Evolutionary conservation across 2,888 invertebrate species (phyloP), one percentile per base, ranked within the genome.

Genomic region (Agriopis leucophaearia): DNA sequence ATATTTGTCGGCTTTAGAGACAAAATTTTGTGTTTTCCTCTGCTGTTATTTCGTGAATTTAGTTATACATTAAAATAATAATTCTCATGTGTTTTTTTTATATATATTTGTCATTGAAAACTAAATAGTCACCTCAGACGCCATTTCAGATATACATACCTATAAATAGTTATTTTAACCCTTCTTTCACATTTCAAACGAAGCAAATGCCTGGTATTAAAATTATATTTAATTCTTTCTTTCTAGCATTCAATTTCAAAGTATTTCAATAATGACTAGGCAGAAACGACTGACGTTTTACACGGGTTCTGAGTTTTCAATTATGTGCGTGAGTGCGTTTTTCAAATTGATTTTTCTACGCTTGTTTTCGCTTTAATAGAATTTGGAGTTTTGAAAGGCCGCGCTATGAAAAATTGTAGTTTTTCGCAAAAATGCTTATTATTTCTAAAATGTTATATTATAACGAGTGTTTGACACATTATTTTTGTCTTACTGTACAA

Each of bases 321-420:
- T 68, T 68, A 50, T 59, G 15, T 60, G 60, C 64, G 54, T 44
- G 50, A 60, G 38, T 45, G 56, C 8, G 42, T 68, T 54, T 54
- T 63, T 63, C 48, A 63, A 67, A 67, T 58, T 57, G 57, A 40
- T 57, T 57, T 66, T 66, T 66, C 52, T 58, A 38, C 57, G 42
- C 45, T 47, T 52, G 52, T 57, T 62, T 61, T 62, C 58, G 40
- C 18, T 40, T 44, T 56, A 55, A 61, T 61, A 44, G 52, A 45
- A 59, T 59, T 59, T 27, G 59, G 40, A 15, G 51, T 62, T 36
- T 36, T 45, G 40, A 64, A 64, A 61, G 50, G 50, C 42, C 15
- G 47, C 16, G 13, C 16, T 48, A 16, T 47, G 16, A 36, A 38
- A 48, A 47, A 36, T 16, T 42, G 2, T 48, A 48, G 48, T 48